Evolutionary conservation across 2,113 vertebrate genomes (phyloP).

Genomic region (Felis chaus): DNA sequence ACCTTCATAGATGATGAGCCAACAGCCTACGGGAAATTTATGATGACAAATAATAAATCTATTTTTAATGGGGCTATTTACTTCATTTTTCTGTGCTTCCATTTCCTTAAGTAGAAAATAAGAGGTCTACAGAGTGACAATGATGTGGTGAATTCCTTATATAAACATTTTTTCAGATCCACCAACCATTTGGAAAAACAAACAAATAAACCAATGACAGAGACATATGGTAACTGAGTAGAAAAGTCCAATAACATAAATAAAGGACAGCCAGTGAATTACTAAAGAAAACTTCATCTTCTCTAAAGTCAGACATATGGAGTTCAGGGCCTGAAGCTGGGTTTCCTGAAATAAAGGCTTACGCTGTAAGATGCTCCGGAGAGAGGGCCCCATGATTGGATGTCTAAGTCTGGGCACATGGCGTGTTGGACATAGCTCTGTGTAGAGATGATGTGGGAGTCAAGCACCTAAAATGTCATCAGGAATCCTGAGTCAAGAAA

Average conservation of each 20-base stretch:
- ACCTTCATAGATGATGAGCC: accelerated
- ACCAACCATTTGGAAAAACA: not conserved
- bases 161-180: not conserved
- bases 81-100: not conserved
- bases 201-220: not conserved
- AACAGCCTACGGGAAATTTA: not conserved
- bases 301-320: not conserved
- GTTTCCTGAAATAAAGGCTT: not conserved
- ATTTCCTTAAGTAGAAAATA: not conserved
- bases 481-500: not conserved
- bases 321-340: not conserved
- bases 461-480: not conserved
- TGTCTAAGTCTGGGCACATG: not conserved
- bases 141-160: not conserved
- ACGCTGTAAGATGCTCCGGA: accelerated
- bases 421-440: accelerated
- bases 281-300: not conserved
- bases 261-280: not conserved
- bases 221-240: not conserved
- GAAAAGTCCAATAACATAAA: not conserved
- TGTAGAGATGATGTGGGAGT: not conserved
- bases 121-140: not conserved
- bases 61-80: not conserved
- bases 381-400: not conserved
- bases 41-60: not conserved